These are phyloP conservation scores for Uria aalge DNA, from an alignment of 2,113 vertebrate species.

Conservation along the genomic window DNA sequence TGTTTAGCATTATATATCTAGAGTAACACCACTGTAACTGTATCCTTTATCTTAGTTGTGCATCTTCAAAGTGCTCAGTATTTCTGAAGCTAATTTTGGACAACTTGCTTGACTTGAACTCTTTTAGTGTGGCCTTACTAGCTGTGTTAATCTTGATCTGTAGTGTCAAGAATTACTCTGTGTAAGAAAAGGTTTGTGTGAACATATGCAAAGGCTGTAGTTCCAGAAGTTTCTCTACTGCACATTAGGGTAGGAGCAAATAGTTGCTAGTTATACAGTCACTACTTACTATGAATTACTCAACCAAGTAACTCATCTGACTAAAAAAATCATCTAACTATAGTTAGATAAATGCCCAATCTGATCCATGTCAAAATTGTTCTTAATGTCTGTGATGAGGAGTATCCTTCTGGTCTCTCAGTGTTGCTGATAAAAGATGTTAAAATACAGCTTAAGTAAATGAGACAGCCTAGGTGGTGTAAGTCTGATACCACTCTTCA, in stretches of 20 bases:
- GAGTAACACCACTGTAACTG: neutral
- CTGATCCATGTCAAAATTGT: neutral
- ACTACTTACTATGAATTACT: neutral
- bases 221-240: neutral
- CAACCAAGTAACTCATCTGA: neutral
- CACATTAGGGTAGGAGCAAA: neutral
- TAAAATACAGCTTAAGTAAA: neutral
- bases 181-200: neutral
- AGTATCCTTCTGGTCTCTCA: neutral
- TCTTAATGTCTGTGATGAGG: neutral
- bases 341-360: neutral
- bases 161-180: neutral
- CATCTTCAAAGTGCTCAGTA: neutral
- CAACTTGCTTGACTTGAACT: neutral
- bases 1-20: neutral
- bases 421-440: neutral
- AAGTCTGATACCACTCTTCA: neutral
- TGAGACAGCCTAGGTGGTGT: neutral
- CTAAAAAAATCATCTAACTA: neutral
- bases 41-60: neutral
- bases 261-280: neutral
- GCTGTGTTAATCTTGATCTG: neutral
- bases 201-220: rapidly evolving
- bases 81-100: neutral
- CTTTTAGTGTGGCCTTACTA: neutral